Conservation (phyloP, 2,888 invertebrate genomes). For the Tachina fera region DNA sequence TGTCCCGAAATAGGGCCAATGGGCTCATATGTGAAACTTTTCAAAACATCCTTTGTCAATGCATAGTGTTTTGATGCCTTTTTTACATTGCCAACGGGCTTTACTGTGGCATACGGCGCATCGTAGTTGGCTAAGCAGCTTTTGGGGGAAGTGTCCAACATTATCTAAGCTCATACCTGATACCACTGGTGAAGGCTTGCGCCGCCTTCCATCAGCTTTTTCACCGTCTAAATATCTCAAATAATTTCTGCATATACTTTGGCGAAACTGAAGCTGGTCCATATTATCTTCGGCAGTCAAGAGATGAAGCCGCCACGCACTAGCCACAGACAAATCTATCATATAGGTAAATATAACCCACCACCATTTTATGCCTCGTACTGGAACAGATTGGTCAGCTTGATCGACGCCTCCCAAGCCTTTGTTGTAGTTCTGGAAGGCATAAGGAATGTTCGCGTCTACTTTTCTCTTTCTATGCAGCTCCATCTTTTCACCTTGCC, state of each 20-base stretch:
- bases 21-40: slow-evolving; percentile 20
- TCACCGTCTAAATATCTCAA: neutral
- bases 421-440: slow-evolving; percentile 3
- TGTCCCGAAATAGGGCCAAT: slow-evolving; percentile 8
- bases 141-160: slow-evolving; percentile 5
- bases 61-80: slow-evolving; percentile 12
- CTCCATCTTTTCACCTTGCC: neutral
- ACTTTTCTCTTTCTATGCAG: neutral
- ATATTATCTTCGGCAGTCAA: neutral
- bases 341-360: neutral
- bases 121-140: neutral
- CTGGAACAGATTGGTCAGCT: slow-evolving; percentile 7
- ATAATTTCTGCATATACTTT: slow-evolving; percentile 5
- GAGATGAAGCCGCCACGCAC: neutral
- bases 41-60: slow-evolving; percentile 7
- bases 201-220: slow-evolving; percentile 1
- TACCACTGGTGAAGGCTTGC: slow-evolving; percentile 6
- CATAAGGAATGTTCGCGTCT: neutral
- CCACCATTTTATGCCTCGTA: neutral
- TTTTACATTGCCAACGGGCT: slow-evolving; percentile 25
- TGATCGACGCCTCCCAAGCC: neutral
- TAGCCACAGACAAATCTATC: slow-evolving; percentile 2
- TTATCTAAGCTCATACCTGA: too few species aligned
- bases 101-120: neutral
- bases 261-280: slow-evolving; percentile 12